Evolutionary conservation across 2,113 vertebrate genomes (phyloP).

Genomic region (Psittacula cyanocephala): DNA sequence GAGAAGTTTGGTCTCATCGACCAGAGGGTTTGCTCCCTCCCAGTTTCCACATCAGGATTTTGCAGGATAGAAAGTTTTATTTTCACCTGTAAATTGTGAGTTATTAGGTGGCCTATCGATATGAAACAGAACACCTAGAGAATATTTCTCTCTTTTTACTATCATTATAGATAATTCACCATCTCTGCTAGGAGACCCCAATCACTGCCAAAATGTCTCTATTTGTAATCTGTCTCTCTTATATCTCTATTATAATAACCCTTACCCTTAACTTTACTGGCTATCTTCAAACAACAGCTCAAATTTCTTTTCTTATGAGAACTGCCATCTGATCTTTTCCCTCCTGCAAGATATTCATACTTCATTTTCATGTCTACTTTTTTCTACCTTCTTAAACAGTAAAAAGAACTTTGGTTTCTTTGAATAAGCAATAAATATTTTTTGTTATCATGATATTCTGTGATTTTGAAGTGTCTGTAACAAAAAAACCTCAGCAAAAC

Average conservation of each 20-base stretch:
- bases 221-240: neutral
- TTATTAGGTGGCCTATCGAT: neutral
- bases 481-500: neutral
- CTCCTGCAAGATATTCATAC: neutral
- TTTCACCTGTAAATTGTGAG: slow-evolving; percentile 13
- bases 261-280: slow-evolving; percentile 20
- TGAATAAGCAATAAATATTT: neutral
- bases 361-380: neutral
- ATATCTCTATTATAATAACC: slow-evolving; percentile 2
- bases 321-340: slow-evolving; percentile 29
- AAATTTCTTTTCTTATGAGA: slow-evolving; percentile 29
- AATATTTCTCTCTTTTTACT: neutral
- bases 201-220: neutral
- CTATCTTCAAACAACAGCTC: slow-evolving; percentile 40
- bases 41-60: neutral
- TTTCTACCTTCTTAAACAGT: neutral
- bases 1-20: neutral
- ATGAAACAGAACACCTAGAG: neutral
- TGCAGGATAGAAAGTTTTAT: neutral
- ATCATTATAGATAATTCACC: neutral
- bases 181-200: neutral
- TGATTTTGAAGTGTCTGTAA: neutral
- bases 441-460: neutral
- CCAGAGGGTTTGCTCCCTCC: neutral
- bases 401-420: neutral